Evolutionary conservation across 2,113 vertebrate genomes (phyloP).

Genomic region (Perca fluviatilis): DNA sequence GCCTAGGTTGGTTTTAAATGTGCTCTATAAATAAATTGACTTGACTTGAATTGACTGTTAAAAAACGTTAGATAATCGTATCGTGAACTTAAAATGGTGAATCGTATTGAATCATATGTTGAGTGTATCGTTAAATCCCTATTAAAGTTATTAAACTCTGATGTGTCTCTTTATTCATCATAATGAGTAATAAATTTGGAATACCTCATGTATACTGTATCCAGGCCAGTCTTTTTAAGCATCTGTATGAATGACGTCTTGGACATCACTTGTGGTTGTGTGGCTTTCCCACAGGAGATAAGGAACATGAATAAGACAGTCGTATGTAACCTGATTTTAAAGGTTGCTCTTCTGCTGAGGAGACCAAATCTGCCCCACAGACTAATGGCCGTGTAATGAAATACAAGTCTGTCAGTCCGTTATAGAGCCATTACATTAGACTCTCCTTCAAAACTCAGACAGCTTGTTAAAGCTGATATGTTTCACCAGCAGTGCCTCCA

Average conservation of each 20-base stretch:
- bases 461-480: conserved; percentile 60
- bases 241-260: background rate
- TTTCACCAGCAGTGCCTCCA: conserved; percentile 41
- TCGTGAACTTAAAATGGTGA: no score
- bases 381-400: conserved; percentile 57
- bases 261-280: background rate
- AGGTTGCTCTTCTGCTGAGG: conserved; percentile 32
- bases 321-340: conserved; percentile 45
- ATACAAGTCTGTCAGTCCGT: conserved; percentile 53
- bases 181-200: background rate
- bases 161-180: background rate
- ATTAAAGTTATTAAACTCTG: background rate
- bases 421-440: conserved; percentile 41
- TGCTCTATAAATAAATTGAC: no score
- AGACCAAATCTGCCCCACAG: conserved; percentile 31
- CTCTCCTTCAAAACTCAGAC: conserved; percentile 60
- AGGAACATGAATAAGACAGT: background rate
- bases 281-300: conserved; percentile 12
- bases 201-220: background rate
- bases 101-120: no score
- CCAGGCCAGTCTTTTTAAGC: background rate
- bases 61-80: no score
- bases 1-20: no score
- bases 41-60: no score
- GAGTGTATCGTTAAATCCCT: no score